Evolutionary conservation across 2,113 vertebrate species (phyloP).

Genomic region (Odontophorus gujanensis): DNA sequence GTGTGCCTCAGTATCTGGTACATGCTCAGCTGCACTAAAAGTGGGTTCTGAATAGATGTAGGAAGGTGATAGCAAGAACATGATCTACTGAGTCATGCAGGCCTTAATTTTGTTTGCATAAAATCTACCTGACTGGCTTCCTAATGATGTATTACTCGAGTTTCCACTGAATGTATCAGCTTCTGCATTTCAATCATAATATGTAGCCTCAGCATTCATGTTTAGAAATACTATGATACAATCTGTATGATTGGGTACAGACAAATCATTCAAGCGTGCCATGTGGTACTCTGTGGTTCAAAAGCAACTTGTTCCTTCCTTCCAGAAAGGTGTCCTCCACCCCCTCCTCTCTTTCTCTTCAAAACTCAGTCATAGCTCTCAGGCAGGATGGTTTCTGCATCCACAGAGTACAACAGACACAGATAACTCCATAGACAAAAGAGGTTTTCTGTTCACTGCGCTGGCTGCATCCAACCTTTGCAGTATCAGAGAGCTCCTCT

Average conservation of each 20-base stretch:
- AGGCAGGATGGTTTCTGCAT: not conserved
- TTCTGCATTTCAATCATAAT: not conserved
- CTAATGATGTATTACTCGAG: not conserved
- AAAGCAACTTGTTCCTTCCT: not conserved
- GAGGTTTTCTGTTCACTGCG: not conserved
- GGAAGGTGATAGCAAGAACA: not conserved
- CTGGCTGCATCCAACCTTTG: not conserved
- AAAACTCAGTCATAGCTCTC: not conserved
- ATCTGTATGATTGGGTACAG: not conserved
- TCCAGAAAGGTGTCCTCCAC: not conserved
- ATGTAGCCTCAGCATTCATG: not conserved
- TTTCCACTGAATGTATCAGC: not conserved
- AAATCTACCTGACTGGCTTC: not conserved
- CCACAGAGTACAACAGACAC: not conserved
- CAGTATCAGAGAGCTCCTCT: not conserved
- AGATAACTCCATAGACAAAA: not conserved
- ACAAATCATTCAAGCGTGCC: not conserved
- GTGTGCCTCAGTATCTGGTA: not conserved
- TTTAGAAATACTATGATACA: rapidly evolving
- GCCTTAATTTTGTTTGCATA: not conserved
- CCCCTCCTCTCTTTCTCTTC: not conserved
- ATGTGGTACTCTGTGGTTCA: not conserved
- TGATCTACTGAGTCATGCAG: not conserved
- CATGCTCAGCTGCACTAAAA: not conserved
- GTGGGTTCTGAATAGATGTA: not conserved